Evolutionary conservation across 2,797 vertebrate species (phyloP).

Genomic region (Synanceia verrucosa): DNA sequence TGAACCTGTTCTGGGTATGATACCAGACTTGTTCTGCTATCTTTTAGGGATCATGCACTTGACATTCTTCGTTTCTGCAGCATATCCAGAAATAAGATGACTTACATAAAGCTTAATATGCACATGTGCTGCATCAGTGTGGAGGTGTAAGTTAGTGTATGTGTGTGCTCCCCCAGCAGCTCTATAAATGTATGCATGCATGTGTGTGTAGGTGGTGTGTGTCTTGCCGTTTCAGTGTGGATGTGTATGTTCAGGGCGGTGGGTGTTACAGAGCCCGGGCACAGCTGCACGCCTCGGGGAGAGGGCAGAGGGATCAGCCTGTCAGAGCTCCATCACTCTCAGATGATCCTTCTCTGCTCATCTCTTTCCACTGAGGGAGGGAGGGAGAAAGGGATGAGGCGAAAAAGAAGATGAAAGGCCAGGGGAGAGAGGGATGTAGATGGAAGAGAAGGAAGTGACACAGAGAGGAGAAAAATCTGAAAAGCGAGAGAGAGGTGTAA

Average conservation of each 20-base stretch:
- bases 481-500: slow-evolving; percentile 55
- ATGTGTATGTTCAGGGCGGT: slow-evolving; percentile 63
- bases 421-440: slow-evolving; percentile 9
- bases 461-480: slow-evolving; percentile 16
- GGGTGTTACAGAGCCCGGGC: slow-evolving; percentile 56
- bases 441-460: slow-evolving; percentile 20
- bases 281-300: slow-evolving; percentile 75
- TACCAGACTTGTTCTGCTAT: neutral
- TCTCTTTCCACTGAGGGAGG: slow-evolving; percentile 17
- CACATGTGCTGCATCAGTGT: slow-evolving; percentile 48
- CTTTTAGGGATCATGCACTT: too few relatives aligned
- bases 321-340: slow-evolving; percentile 68
- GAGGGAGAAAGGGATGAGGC: slow-evolving; percentile 19
- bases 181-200: slow-evolving; percentile 66
- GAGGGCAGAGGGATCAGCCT: slow-evolving; percentile 72
- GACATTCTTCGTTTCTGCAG: neutral
- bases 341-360: slow-evolving; percentile 53
- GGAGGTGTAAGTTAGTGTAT: slow-evolving; percentile 65
- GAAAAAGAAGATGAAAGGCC: too few relatives aligned
- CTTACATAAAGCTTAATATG: slow-evolving; percentile 53
- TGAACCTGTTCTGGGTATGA: neutral
- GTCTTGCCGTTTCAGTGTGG: slow-evolving; percentile 52
- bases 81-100: slow-evolving; percentile 27
- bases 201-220: slow-evolving; percentile 68
- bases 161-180: slow-evolving; percentile 51